Base-by-base conservation (phyloP, 2,797 vertebrate genomes). In the Gymnothorax javanicus region DNA sequence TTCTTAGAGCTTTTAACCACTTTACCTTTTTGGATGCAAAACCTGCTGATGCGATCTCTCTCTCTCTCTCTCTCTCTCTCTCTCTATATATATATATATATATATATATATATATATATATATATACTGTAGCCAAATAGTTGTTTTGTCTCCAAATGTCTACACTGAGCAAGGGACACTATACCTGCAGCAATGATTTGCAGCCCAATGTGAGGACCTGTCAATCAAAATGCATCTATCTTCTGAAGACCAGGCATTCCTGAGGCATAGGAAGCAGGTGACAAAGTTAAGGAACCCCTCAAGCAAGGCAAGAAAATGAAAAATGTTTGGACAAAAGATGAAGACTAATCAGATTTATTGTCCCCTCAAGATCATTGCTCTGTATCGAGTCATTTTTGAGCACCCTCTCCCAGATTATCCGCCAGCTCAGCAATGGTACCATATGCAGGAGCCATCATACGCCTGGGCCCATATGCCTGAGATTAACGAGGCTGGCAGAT, bases 401-500 rank as follows among this genome's bases (percentile, higher is more conserved):
- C 91, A 90, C 84, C 88, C 89, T 86, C 89, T 91, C 88, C 25
- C 57, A 77, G 86, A 67, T 91, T 88, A 91, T 89, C 89, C 90
- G 91, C 90, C 12, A 52, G 59, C 58, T 94, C 94, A 90, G 90
- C 88, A 88, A 90, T 91, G 87, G 90, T 12, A 93, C 94, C 91
- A 91, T 94, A 94, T 93, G 93, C 88, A 90, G 88, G 87, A 85
- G 88, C 91, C 92, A 92, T 20, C 93, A 93, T 93, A 92, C 88
- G 90, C 89, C 90, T 88, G 79, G 87, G 88, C 88, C 93, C 94
- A 88, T 92, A 89, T 94, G 94, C 90, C 59, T 91, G 90, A 93
- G 92, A 94, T 95, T 93, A 94, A 89, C 90, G 89, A 90, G 91
- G 91, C 92, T 92, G 92, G 91, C 93, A 94, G 93, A 95, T 93